Conservation (phyloP, 2,888 invertebrate species). For the Crocallis elinguaria region DNA sequence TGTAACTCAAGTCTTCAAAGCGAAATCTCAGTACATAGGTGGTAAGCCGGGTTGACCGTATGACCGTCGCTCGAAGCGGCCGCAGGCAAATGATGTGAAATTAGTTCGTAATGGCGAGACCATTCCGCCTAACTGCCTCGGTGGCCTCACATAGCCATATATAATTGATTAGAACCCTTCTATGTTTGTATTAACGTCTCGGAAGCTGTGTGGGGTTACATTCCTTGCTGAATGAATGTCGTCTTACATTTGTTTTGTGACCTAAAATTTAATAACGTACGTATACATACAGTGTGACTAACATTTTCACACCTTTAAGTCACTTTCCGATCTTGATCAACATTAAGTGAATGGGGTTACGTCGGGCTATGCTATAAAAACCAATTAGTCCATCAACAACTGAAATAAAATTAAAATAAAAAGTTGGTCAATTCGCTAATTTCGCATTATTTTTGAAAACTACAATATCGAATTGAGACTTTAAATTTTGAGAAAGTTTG, state of each 20-base stretch:
- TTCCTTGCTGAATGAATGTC: constrained; percentile 8
- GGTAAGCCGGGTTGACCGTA: constrained; percentile 41
- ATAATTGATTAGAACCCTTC: constrained; percentile 77
- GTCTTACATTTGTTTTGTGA: neutral
- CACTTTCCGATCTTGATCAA: too few species aligned
- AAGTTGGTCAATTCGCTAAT: too few species aligned
- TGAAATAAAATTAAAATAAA: too few species aligned
- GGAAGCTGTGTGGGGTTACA: constrained; percentile 14
- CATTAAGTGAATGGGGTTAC: too few species aligned
- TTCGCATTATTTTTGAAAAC: too few species aligned
- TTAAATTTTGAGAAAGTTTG: too few species aligned
- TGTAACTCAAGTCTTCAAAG: constrained; percentile 33
- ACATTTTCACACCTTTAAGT: too few species aligned
- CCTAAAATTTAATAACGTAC: too few species aligned
- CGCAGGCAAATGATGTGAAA: constrained; percentile 83
- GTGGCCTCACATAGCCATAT: constrained; percentile 74
- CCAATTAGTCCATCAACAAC: too few species aligned
- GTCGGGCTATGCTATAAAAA: too few species aligned
- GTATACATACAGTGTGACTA: too few species aligned
- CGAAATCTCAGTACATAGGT: constrained; percentile 26
- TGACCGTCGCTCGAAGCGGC: constrained; percentile 70
- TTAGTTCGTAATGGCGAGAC: constrained; percentile 82
- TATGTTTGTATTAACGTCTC: constrained; percentile 37
- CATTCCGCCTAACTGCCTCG: constrained; percentile 78
- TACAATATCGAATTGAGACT: too few species aligned